A percentile compares a stretch with the other conserved stretches of the same genome.
These are phyloP conservation scores for Paraplagusia blochii DNA, from an alignment of 2,113 vertebrate species.

Conservation along the genomic window DNA sequence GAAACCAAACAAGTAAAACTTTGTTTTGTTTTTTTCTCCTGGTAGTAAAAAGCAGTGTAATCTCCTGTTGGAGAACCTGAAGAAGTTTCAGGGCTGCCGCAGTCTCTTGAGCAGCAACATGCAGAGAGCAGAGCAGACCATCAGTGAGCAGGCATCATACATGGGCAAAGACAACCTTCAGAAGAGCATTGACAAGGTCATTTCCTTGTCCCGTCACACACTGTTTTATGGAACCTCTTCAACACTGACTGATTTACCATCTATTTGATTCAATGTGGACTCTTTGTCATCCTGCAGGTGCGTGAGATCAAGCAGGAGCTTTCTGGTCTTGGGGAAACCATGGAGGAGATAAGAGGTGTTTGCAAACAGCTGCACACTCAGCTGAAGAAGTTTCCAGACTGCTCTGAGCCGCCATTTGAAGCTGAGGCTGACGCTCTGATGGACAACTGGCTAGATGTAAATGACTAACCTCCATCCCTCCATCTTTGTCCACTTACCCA, in stretches of 20 bases:
- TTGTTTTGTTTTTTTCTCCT: background rate
- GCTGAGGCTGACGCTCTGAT: conserved; percentile 86
- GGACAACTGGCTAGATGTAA: conserved; percentile 95
- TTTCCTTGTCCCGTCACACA: conserved; percentile 32
- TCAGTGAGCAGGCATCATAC: conserved; percentile 85
- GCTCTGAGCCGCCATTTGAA: conserved; percentile 84
- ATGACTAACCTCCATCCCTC: conserved; percentile 43
- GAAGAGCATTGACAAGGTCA: conserved; percentile 82
- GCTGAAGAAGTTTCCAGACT: conserved; percentile 88
- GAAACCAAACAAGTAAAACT: too few relatives aligned
- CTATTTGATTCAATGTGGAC: background rate
- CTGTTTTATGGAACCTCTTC: too few relatives aligned
- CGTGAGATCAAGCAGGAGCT: conserved; percentile 83
- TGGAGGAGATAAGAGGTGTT: conserved; percentile 85
- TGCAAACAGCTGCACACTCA: conserved; percentile 89
- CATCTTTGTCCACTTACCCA: background rate
- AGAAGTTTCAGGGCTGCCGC: conserved; percentile 86
- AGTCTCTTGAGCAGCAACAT: conserved; percentile 77
- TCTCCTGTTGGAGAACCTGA: conserved; percentile 84
- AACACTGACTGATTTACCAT: too few relatives aligned
- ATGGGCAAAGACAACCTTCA: conserved; percentile 92
- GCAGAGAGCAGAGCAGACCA: conserved; percentile 84
- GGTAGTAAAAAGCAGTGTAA: conserved; percentile 83
- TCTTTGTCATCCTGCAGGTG: conserved; percentile 72
- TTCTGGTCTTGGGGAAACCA: conserved; percentile 70